phyloP scores from a whole-genome alignment of 2,797 vertebrate species.

The Tokudaia muenninki region DNA sequence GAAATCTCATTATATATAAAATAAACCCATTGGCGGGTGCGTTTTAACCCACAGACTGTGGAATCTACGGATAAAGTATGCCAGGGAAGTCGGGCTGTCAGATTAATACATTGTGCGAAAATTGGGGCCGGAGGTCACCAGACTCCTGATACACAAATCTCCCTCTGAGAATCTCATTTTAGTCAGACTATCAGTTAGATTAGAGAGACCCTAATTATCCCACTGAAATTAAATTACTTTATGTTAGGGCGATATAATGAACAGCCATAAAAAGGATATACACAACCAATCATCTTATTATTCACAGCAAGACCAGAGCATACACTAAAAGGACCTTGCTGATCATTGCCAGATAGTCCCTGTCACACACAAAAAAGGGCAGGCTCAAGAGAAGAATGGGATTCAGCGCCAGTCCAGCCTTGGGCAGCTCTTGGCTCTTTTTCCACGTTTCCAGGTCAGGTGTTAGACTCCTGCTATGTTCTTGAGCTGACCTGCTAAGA shows the following conservation, averaged over 20 bases:
- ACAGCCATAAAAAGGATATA: conserved; percentile 90
- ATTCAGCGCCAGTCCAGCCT: neutral
- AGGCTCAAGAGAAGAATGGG: conserved; percentile 50
- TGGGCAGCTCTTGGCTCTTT: neutral
- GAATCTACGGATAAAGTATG: conserved; percentile 73
- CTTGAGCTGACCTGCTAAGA: conserved; percentile 30
- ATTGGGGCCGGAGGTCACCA: conserved; percentile 90
- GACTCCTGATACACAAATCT: conserved; percentile 91
- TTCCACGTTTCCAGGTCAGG: neutral
- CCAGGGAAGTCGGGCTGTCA: conserved; percentile 87
- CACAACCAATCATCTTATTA: conserved; percentile 93
- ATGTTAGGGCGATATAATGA: conserved; percentile 92
- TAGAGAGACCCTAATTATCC: conserved; percentile 92
- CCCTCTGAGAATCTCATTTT: conserved; percentile 91
- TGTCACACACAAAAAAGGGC: conserved; percentile 77
- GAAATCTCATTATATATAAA: conserved; percentile 81
- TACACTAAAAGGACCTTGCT: conserved; percentile 88
- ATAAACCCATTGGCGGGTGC: conserved; percentile 63
- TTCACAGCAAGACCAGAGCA: conserved; percentile 89
- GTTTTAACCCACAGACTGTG: conserved; percentile 73
- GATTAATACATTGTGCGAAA: conserved; percentile 90
- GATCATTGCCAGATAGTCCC: conserved; percentile 84
- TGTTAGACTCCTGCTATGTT: conserved; percentile 68
- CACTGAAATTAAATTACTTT: conserved; percentile 92
- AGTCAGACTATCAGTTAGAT: conserved; percentile 92